Conservation (phyloP, 2,113 vertebrate genomes). For the Antechinus stuartii region DNA sequence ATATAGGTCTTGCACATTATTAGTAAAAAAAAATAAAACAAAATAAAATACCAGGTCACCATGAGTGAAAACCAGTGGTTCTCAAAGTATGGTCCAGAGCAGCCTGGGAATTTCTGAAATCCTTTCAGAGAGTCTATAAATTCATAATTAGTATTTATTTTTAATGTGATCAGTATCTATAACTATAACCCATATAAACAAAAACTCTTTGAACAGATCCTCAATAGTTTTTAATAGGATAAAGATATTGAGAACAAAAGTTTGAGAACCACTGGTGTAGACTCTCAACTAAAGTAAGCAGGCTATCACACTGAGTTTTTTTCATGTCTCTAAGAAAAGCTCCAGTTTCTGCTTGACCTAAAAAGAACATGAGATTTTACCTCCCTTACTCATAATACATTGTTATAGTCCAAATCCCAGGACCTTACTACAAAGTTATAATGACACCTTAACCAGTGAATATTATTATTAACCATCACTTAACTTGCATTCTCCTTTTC, state of each 20-base stretch:
- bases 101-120: no score
- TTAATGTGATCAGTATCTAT: no score
- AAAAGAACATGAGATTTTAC: background rate
- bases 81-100: no score
- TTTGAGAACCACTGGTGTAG: background rate
- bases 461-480: background rate
- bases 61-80: background rate
- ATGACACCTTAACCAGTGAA: background rate
- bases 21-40: background rate
- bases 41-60: background rate
- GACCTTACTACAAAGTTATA: background rate
- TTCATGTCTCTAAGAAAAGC: background rate
- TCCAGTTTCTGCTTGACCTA: background rate
- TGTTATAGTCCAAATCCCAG: background rate
- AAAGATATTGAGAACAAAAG: no score
- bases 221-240: no score
- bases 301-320: background rate
- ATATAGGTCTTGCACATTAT: background rate
- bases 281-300: background rate
- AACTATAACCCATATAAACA: no score
- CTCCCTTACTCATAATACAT: background rate
- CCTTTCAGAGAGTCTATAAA: no score
- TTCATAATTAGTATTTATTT: no score
- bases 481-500: background rate
- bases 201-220: no score